Evolutionary conservation across 2,113 vertebrate species (phyloP).

Genomic region (Delphinapterus leucas): DNA sequence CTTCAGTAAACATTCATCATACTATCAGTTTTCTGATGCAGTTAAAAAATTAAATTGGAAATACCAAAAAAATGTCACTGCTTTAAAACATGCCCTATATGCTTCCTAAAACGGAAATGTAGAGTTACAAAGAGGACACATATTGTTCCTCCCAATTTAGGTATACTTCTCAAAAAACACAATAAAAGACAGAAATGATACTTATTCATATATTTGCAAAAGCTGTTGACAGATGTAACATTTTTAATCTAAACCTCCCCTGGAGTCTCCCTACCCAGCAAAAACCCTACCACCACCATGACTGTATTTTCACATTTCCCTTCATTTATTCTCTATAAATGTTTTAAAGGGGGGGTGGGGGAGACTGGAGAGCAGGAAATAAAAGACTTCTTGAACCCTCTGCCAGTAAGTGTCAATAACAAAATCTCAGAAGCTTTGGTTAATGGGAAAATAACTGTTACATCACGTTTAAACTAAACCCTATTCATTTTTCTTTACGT

Average conservation of each 20-base stretch:
- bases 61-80: neutral
- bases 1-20: slow-evolving; percentile 12
- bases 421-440: neutral
- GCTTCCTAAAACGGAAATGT: slow-evolving; percentile 22
- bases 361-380: neutral
- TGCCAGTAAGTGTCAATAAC: neutral
- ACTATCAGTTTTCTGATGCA: slow-evolving; percentile 2
- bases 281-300: neutral
- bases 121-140: neutral
- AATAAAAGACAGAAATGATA: neutral
- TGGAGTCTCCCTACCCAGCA: neutral
- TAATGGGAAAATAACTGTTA: neutral
- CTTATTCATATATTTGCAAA: neutral
- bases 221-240: neutral
- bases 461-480: slow-evolving; percentile 20
- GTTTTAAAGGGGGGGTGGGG: neutral
- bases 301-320: neutral
- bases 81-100: neutral
- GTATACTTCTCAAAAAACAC: neutral
- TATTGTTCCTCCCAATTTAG: neutral
- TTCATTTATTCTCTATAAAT: neutral
- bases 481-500: neutral
- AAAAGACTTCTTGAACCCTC: neutral
- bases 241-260: slow-evolving; percentile 7
- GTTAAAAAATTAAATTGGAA: slow-evolving; percentile 10